Evolutionary conservation across 2,797 vertebrate species (phyloP).

Genomic region (Myripristis murdjan): DNA sequence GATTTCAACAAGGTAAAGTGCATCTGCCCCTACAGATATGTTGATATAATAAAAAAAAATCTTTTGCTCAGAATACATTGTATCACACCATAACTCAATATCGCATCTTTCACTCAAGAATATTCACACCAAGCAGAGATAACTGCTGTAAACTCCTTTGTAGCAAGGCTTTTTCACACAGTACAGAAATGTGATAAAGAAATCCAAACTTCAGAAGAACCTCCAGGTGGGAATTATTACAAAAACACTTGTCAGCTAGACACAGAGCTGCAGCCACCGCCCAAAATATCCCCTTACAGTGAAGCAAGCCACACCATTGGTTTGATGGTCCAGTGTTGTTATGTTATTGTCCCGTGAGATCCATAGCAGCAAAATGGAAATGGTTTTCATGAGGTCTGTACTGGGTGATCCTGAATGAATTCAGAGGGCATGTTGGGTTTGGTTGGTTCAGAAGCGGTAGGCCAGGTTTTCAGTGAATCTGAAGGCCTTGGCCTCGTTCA

Average conservation of each 20-base stretch:
- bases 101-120: not conserved
- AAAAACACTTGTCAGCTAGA: not conserved
- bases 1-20: conserved; percentile 47
- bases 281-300: not conserved
- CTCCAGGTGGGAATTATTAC: not conserved
- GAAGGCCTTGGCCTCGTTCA: conserved; percentile 86
- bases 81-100: not conserved
- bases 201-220: not conserved
- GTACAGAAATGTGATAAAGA: not conserved
- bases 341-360: too few species aligned
- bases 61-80: not conserved
- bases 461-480: conserved; percentile 87
- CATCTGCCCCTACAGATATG: conserved; percentile 27
- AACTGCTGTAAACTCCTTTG: conserved; percentile 36
- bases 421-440: not conserved
- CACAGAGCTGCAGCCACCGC: not conserved
- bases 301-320: not conserved
- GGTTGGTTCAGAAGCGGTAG: conserved; percentile 79
- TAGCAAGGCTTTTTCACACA: conserved; percentile 19
- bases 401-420: not conserved
- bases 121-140: conserved; percentile 46
- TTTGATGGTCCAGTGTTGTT: too few species aligned
- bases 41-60: conserved; percentile 28
- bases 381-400: not conserved
- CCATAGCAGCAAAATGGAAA: not conserved